These are phyloP conservation scores for Hydropsyche betteni DNA, from an alignment of 2,888 invertebrate species.

Conservation along the genomic window DNA sequence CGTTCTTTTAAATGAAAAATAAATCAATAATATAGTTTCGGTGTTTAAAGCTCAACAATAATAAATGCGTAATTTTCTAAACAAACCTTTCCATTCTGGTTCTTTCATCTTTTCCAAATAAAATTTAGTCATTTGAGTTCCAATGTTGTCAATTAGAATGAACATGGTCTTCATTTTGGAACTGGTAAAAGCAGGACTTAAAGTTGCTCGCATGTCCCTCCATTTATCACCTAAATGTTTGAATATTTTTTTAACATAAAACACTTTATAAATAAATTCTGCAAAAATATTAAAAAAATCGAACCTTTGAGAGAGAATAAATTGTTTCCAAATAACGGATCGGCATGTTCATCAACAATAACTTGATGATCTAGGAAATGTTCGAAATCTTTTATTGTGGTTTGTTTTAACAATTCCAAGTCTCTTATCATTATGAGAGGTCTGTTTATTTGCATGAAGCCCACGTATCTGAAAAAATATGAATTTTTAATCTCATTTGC, in stretches of 20 bases:
- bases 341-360: slow-evolving; percentile 56
- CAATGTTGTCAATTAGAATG: slow-evolving; percentile 53
- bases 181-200: slow-evolving; percentile 56
- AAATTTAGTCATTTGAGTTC: slow-evolving; percentile 53
- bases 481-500: too few species aligned
- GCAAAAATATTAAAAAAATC: background rate
- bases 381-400: slow-evolving; percentile 66
- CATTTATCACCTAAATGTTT: slow-evolving; percentile 53
- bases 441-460: slow-evolving; percentile 59
- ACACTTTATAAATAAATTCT: too few species aligned
- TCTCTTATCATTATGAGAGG: slow-evolving; percentile 60
- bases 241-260: too few species aligned
- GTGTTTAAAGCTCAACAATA: too few species aligned
- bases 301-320: slow-evolving; percentile 62
- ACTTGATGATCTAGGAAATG: slow-evolving; percentile 63
- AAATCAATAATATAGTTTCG: too few species aligned
- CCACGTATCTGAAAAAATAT: slow-evolving; percentile 56
- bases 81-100: background rate
- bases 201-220: slow-evolving; percentile 56
- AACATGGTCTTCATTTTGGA: slow-evolving; percentile 56
- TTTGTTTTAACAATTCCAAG: slow-evolving; percentile 62
- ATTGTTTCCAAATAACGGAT: slow-evolving; percentile 63
- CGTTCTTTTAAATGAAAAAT: slow-evolving; percentile 11
- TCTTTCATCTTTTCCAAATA: slow-evolving; percentile 55
- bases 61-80: background rate